Percentiles rank a stretch among this genome's conserved stretches.
Conservation (phyloP, 2,888 invertebrate genomes). For the Drosophila peninsularis region DNA sequence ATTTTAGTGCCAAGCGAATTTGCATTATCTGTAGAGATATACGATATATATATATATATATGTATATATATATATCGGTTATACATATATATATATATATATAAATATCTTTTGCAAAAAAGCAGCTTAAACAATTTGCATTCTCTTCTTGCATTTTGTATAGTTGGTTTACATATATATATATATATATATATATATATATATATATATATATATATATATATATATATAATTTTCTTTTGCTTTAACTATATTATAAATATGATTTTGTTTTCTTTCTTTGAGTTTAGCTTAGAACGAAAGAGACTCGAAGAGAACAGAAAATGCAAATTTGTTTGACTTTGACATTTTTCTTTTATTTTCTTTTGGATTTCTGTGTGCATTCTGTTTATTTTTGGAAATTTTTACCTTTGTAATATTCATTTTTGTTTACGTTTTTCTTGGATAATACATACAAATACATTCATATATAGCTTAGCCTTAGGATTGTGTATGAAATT, state of each 20-base stretch:
- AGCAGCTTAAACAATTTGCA: slow-evolving; percentile 49
- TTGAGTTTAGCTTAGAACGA: slow-evolving; percentile 33
- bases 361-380: slow-evolving; percentile 24
- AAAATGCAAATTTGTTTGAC: slow-evolving; percentile 30
- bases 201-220: slow-evolving; percentile 21
- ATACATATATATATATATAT: slow-evolving; percentile 17
- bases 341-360: slow-evolving; percentile 23
- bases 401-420: slow-evolving; percentile 18
- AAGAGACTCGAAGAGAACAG: slow-evolving; percentile 23
- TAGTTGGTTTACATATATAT: slow-evolving; percentile 17
- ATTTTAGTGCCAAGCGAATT: slow-evolving; percentile 61
- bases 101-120: slow-evolving; percentile 32
- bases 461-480: slow-evolving; percentile 60
- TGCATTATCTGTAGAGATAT: slow-evolving; percentile 30
- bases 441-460: slow-evolving; percentile 59
- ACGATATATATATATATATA: slow-evolving; percentile 19
- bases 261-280: slow-evolving; percentile 13
- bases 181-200: slow-evolving; percentile 18
- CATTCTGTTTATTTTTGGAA: slow-evolving; percentile 22
- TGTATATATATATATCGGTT: background rate
- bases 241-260: slow-evolving; percentile 43
- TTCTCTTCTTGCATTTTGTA: slow-evolving; percentile 33
- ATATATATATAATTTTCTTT: slow-evolving; percentile 30
- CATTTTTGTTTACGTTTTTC: slow-evolving; percentile 9
- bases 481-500: slow-evolving; percentile 57